Conservation (phyloP, 2,113 vertebrate species). For the Elgaria multicarinata region DNA sequence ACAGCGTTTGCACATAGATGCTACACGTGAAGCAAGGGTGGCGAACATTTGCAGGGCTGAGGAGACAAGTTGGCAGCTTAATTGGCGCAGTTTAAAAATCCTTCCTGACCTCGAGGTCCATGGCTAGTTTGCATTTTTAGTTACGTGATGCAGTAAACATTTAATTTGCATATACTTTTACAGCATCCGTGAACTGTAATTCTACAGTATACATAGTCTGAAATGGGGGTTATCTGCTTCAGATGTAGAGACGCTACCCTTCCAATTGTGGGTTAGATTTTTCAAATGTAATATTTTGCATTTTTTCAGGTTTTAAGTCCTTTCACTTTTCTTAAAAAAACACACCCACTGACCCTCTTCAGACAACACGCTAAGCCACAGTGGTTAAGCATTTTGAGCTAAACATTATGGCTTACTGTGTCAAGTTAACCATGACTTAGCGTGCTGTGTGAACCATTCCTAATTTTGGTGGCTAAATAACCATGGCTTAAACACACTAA, state of each 20-base stretch:
- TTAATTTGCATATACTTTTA: not conserved
- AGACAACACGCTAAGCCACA: no score
- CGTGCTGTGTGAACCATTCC: no score
- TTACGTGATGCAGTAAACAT: not conserved
- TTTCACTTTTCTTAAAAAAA: not conserved
- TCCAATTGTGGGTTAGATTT: not conserved
- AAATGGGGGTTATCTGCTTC: not conserved
- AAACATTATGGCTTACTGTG: no score
- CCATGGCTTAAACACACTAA: no score
- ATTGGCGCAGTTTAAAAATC: not conserved
- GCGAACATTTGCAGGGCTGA: not conserved
- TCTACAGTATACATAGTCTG: not conserved
- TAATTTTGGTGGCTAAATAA: no score
- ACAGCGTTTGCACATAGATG: not conserved
- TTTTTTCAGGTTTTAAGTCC: not conserved
- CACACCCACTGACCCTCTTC: no score
- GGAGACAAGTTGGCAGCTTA: not conserved
- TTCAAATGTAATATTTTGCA: not conserved
- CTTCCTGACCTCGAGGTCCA: not conserved
- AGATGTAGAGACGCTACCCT: not conserved
- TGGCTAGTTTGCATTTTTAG: conserved; percentile 11
- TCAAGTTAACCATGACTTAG: no score
- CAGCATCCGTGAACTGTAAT: not conserved
- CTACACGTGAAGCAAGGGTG: not conserved
- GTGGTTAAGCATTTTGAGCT: no score